A percentile compares a stretch with the other conserved stretches of the same genome.
phyloP scores from a whole-genome alignment of 2,888 invertebrate species.

The Mallateleia sp. region DNA sequence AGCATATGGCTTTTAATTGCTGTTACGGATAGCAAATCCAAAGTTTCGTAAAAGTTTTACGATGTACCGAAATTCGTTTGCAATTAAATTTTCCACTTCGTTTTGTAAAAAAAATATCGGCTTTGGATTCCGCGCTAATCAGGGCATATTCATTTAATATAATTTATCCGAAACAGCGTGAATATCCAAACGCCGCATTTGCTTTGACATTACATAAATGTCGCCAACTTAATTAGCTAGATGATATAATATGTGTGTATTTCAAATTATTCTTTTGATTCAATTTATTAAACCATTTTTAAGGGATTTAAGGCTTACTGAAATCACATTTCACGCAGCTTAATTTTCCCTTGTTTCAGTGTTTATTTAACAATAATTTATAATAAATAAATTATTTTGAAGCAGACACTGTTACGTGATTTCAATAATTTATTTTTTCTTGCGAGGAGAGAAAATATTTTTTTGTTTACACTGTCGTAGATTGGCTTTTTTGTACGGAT shows the following conservation, averaged over 20 bases:
- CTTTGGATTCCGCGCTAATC: not conserved
- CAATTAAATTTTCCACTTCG: constrained; percentile 2
- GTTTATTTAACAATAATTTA: too few relatives aligned
- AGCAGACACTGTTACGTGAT: too few relatives aligned
- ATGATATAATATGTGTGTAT: too few relatives aligned
- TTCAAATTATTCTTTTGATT: too few relatives aligned
- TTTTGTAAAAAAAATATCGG: not conserved
- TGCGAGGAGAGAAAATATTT: not conserved
- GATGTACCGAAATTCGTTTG: not conserved
- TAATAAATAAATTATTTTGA: too few relatives aligned
- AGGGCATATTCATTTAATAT: not conserved
- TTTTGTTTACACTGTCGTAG: not conserved
- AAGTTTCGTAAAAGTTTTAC: not conserved
- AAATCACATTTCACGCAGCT: too few relatives aligned
- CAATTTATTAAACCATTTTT: too few relatives aligned
- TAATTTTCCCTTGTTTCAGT: too few relatives aligned
- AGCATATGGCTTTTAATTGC: constrained; percentile 15
- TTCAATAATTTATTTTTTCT: too few relatives aligned
- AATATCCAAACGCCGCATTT: not conserved
- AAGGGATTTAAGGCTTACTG: too few relatives aligned
- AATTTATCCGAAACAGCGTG: not conserved
- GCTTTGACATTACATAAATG: not conserved
- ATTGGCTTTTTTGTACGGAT: not conserved
- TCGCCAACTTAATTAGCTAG: not conserved
- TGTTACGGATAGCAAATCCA: constrained; percentile 7